A percentile compares a stretch with the other conserved stretches of the same genome.
Evolutionary conservation across 23 tunicate species (phyloP).

Genomic region (Botrylloides violaceus): DNA sequence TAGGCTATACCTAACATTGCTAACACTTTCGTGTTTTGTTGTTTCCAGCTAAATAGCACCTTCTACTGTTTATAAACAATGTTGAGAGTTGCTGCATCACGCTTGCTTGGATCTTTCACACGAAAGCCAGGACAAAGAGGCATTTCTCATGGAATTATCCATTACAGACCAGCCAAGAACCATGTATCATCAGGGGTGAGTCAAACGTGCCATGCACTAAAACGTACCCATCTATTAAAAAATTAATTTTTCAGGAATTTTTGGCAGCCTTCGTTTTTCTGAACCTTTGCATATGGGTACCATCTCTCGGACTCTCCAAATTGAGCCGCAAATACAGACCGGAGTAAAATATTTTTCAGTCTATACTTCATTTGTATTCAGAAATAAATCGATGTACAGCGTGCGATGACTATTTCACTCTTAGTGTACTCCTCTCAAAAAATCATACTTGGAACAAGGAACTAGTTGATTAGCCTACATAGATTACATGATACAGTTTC

Average conservation of each 20-base stretch:
- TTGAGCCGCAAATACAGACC: background rate
- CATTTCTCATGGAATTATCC: slow-evolving; percentile 14
- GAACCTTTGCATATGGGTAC: background rate
- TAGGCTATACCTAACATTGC: no score
- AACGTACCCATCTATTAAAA: background rate
- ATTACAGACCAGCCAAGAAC: slow-evolving; percentile 18
- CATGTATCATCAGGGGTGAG: slow-evolving; percentile 11
- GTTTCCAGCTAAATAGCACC: no score
- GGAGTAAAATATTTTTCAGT: background rate
- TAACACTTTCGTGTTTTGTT: no score
- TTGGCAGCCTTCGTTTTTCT: background rate
- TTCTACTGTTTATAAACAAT: background rate
- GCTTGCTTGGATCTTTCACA: background rate
- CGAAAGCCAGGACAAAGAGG: slow-evolving; percentile 12
- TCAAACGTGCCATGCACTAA: no score
- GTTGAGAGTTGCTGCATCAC: background rate
- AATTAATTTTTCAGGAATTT: background rate
- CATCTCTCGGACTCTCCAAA: background rate
- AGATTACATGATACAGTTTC: no score
- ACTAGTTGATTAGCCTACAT: no score
- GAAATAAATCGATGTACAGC: no score
- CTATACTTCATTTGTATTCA: no score
- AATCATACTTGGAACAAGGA: no score
- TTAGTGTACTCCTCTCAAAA: no score
- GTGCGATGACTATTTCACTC: no score